These are phyloP conservation scores for Gymnocephalus cernua DNA, from an alignment of 2,113 vertebrate genomes.

Conservation along the genomic window DNA sequence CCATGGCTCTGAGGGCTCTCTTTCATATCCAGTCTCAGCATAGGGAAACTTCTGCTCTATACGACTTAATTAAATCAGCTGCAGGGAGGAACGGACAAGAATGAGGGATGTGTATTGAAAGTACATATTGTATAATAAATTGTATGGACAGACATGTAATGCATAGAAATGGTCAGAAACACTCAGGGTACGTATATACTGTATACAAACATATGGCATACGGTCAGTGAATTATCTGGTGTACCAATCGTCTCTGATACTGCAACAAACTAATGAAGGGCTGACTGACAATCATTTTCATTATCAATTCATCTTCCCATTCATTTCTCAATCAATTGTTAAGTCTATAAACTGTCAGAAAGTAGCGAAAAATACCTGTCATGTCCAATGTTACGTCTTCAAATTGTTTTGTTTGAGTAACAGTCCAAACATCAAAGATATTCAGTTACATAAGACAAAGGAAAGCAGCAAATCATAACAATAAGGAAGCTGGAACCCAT, in stretches of 20 bases:
- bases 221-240: too few relatives aligned
- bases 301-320: too few relatives aligned
- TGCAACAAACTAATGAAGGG: too few relatives aligned
- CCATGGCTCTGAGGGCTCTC: slow-evolving; percentile 74
- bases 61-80: slow-evolving; percentile 69
- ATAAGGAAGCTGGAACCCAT: not conserved
- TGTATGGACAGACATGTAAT: not conserved
- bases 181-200: not conserved
- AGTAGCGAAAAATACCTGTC: too few relatives aligned
- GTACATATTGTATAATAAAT: not conserved
- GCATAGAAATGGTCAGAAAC: not conserved
- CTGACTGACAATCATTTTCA: too few relatives aligned
- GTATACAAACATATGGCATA: not conserved
- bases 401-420: too few relatives aligned
- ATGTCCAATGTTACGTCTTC: too few relatives aligned
- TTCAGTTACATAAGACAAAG: not conserved
- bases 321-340: too few relatives aligned
- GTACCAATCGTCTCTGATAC: too few relatives aligned
- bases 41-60: slow-evolving; percentile 45
- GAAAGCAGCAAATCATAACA: not conserved
- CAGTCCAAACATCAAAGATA: too few relatives aligned
- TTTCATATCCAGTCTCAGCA: slow-evolving; percentile 68
- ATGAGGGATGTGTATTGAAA: slow-evolving; percentile 8
- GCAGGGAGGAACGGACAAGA: slow-evolving; percentile 33
- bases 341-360: too few relatives aligned